Conservation (phyloP, 2,888 invertebrate species). For the Cenopis cana region DNA sequence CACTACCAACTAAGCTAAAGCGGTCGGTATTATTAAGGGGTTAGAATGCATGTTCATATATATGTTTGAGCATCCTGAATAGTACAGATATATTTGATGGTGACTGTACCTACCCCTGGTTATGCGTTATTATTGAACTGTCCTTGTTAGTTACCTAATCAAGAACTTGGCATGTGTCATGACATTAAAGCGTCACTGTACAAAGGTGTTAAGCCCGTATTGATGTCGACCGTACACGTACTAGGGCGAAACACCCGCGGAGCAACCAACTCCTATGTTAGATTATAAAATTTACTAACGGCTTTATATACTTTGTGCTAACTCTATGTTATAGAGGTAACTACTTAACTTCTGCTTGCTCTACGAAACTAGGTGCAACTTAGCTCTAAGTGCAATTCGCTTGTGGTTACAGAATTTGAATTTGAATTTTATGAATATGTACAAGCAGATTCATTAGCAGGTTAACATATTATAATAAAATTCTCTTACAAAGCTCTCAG, state of each 20-base stretch:
- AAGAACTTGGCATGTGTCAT: background rate
- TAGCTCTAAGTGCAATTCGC: conserved; percentile 19
- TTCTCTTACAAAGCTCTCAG: conserved; percentile 15
- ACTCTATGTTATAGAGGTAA: background rate
- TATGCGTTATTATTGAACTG: background rate
- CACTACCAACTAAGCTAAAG: too few relatives aligned
- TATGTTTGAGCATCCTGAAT: too few relatives aligned
- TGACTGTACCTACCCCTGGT: too few relatives aligned
- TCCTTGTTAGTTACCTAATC: background rate
- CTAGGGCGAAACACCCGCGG: too few relatives aligned
- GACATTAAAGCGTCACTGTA: too few relatives aligned
- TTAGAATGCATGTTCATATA: too few relatives aligned
- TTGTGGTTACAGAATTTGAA: conserved; percentile 19
- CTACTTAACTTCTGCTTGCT: background rate
- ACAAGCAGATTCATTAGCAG: conserved; percentile 24
- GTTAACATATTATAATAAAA: conserved; percentile 36
- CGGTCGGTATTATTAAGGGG: too few relatives aligned
- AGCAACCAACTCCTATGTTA: too few relatives aligned
- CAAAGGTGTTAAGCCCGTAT: too few relatives aligned
- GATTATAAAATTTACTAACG: too few relatives aligned
- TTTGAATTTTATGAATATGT: conserved; percentile 29
- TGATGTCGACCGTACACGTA: background rate
- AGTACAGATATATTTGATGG: too few relatives aligned
- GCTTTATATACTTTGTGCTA: background rate
- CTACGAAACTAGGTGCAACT: background rate